A percentile compares a stretch with the other conserved stretches of the same genome.
Evolutionary conservation across 1,140 invertebrate genomes (phyloP).

Genomic region (Paraescarpia echinospica): DNA sequence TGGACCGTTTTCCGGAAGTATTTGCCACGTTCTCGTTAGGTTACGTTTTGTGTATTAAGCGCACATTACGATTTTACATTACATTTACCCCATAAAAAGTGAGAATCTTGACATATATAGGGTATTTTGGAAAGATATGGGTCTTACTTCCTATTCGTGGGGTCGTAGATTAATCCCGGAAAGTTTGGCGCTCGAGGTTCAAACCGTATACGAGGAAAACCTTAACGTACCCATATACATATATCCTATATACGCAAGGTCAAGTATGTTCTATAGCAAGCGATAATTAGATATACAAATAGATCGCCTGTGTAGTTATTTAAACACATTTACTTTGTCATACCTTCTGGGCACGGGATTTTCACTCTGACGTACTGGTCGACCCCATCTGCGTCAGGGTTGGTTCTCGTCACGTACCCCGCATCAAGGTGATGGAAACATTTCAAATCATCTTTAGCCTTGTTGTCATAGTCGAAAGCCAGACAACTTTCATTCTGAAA

Average conservation of each 20-base stretch:
- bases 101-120: no score
- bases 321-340: background rate
- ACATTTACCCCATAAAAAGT: background rate
- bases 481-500: background rate
- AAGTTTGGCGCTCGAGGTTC: no score
- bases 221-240: no score
- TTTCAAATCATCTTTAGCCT: background rate
- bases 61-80: background rate
- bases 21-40: no score
- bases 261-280: background rate
- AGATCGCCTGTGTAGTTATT: background rate
- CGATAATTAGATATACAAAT: background rate
- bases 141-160: no score
- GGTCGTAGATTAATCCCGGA: no score
- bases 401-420: background rate
- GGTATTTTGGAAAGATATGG: no score
- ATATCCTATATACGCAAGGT: no score
- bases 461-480: background rate
- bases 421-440: background rate
- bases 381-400: background rate
- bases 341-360: background rate
- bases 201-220: no score
- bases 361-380: background rate
- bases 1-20: no score
- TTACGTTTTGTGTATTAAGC: no score